Percentiles rank a stretch among this genome's conserved stretches.
phyloP scores from a whole-genome alignment of 2,797 vertebrate genomes.

The Protosalanx chinensis region DNA sequence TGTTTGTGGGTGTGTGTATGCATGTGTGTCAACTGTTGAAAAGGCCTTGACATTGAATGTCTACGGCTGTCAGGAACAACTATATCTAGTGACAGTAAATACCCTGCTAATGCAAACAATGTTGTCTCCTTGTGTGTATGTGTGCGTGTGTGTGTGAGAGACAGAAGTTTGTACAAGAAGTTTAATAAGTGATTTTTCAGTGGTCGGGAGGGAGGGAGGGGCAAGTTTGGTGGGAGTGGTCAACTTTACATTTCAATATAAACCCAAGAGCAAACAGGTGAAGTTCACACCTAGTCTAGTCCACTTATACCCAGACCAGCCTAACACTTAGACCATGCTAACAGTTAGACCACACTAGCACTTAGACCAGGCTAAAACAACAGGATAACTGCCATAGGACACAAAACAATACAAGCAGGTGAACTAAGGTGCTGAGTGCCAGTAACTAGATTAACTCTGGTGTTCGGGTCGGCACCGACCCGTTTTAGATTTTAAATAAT shows the following conservation, averaged over 20 bases:
- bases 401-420: background rate
- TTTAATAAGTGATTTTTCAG: background rate
- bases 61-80: background rate
- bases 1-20: background rate
- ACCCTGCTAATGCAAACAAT: background rate
- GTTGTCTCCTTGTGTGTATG: constrained; percentile 1
- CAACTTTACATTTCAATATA: constrained; percentile 13
- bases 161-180: background rate
- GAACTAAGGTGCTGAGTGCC: background rate
- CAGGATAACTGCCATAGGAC: background rate
- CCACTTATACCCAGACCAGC: background rate
- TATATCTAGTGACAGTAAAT: background rate
- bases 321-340: background rate
- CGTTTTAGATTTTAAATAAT: too few species aligned
- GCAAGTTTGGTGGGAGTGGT: constrained; percentile 11
- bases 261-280: constrained; percentile 77
- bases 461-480: too few species aligned
- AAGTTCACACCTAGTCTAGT: constrained; percentile 6
- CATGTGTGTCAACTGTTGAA: background rate
- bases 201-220: background rate
- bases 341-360: background rate
- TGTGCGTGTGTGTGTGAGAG: constrained; percentile 3
- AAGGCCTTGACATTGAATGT: constrained; percentile 4
- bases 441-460: too few species aligned
- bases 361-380: background rate